phyloP scores from a whole-genome alignment of 2,113 vertebrate species.

The Actenoides hombroni region DNA sequence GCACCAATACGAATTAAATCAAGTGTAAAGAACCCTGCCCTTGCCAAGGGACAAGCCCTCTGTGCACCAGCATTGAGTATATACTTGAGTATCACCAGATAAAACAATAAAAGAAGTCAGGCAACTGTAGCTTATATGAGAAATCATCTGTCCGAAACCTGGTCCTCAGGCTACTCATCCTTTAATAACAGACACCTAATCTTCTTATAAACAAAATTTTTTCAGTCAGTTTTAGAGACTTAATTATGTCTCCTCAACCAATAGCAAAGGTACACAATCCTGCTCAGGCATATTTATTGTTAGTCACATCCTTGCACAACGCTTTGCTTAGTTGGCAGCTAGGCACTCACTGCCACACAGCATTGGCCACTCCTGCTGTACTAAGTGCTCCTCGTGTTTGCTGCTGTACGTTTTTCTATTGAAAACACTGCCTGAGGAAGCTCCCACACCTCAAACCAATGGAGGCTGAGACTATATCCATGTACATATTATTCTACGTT shows the following conservation, averaged over 20 bases:
- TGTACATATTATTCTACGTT: not conserved
- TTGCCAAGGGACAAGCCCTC: not conserved
- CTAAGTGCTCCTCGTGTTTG: not conserved
- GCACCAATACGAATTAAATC: not conserved
- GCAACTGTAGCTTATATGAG: not conserved
- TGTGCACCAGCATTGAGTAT: not conserved
- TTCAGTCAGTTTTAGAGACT: not conserved
- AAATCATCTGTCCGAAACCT: not conserved
- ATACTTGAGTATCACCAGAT: not conserved
- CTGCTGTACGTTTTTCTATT: not conserved
- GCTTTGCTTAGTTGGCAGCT: not conserved
- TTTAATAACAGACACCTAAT: not conserved
- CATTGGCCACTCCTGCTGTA: not conserved
- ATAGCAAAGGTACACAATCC: not conserved
- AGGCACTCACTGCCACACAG: not conserved
- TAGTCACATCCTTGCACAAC: not conserved
- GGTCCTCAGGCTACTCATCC: not conserved
- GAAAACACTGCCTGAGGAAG: not conserved
- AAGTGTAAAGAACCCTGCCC: not conserved
- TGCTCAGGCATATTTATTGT: not conserved
- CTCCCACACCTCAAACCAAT: not conserved
- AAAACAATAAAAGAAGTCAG: not conserved
- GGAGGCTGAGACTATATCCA: not conserved
- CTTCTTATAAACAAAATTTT: not conserved
- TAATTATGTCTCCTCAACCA: not conserved